Conservation (phyloP, 2,797 vertebrate species). For the Ctenopoma kingsleyae region DNA sequence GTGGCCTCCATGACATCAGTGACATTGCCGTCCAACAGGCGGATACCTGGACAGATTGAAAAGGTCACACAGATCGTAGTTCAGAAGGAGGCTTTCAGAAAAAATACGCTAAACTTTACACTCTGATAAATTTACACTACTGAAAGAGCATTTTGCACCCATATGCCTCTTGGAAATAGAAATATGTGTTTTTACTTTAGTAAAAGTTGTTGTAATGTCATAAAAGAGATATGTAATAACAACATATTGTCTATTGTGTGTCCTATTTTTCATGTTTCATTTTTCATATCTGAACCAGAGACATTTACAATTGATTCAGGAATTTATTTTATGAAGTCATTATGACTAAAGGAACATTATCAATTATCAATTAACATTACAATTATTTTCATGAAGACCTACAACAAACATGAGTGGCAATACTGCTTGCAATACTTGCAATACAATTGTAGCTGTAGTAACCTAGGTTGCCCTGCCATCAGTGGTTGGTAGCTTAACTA, state of each 20-base stretch:
- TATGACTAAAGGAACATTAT: background rate
- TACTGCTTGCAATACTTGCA: background rate
- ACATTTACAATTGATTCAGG: too few relatives aligned
- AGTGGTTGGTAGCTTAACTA: background rate
- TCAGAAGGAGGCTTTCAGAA: conserved; percentile 13
- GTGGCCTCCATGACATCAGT: conserved; percentile 79
- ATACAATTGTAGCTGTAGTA: background rate
- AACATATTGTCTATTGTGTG: too few relatives aligned
- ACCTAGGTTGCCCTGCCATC: background rate
- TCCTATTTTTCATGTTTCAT: too few relatives aligned
- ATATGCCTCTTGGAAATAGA: conserved; percentile 1
- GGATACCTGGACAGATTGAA: conserved; percentile 65
- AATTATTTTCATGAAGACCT: background rate
- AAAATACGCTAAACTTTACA: background rate
- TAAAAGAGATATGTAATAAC: too few relatives aligned
- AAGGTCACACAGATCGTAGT: conserved; percentile 52
- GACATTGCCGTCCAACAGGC: conserved; percentile 69
- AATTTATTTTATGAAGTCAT: background rate
- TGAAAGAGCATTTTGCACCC: background rate
- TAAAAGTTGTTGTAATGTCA: too few relatives aligned
- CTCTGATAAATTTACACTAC: too few relatives aligned
- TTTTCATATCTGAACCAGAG: too few relatives aligned
- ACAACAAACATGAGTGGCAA: background rate
- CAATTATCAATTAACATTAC: background rate
- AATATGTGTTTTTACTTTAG: background rate